Base-by-base conservation (phyloP, 2,888 invertebrate genomes). In the Parapristionchus giblindavisi region DNA sequence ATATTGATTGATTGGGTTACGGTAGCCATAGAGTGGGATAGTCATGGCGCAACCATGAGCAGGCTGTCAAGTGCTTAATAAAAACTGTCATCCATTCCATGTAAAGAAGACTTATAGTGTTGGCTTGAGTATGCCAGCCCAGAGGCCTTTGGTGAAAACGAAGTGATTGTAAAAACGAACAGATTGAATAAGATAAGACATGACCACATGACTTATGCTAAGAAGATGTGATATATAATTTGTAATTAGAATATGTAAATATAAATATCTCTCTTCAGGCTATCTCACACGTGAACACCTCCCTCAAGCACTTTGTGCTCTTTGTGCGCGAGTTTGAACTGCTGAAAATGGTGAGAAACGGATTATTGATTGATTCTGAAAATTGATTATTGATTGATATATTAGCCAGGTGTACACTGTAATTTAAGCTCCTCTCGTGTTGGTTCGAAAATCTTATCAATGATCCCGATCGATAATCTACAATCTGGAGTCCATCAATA, bases 291-390 rank as follows among this genome's bases (percentile, higher is more conserved):
- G 92, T 99, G 85, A 99, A 99, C 90, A 99, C 99, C 78, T 96
- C 96, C 84, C 99, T 99, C 91, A 99, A 99, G 89, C 99, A 99
- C 91, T 99, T 99, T 90, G 97, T 99, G 89, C 97, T 96, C 91
- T 96, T 96, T 89, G 95, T 92, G 71, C 92, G 97, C 93, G 98
- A 99, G 91, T 99, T 99, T 90, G 93, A 93, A 90, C 91, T 99
- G 88, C 97, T 99, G 89, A 97, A 98, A 89, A 92, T 95, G 87
- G 68, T 68, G 17, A 54, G 56, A 54, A 48, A 48, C 14, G 21
- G 48, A 48, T 48, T 21, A 11, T 14, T 14, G 11, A 14, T 48
- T 11, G 21, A 48, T 48, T 11, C 21, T 48, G 48, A 48, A 54
- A 43, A 65, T 65, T 32, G 63, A 65, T 65, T 24, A 14, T 43